A percentile compares a stretch with the other conserved stretches of the same genome.
Evolutionary conservation across 2,113 vertebrate species (phyloP).

Genomic region (Nibea albiflora): DNA sequence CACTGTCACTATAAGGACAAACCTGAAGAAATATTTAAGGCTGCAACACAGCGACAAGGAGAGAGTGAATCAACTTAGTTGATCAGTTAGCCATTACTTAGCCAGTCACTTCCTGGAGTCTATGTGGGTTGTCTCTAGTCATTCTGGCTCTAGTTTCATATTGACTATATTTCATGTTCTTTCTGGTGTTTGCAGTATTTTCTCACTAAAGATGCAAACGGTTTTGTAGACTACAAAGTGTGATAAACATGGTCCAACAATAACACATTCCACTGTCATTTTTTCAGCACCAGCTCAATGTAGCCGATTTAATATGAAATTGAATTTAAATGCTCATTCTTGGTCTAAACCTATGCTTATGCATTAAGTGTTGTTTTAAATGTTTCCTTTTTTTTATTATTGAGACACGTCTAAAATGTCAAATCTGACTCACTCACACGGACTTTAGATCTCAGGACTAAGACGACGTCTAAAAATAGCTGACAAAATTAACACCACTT

Average conservation of each 20-base stretch:
- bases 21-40: not conserved
- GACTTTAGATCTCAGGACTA: not conserved
- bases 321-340: not conserved
- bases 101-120: not conserved
- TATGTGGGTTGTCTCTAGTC: not conserved
- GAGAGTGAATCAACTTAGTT: no score
- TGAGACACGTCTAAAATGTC: not conserved
- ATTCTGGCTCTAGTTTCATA: no score
- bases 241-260: not conserved
- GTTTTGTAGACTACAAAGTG: not conserved
- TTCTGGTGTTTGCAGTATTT: not conserved
- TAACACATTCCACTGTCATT: not conserved
- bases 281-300: not conserved
- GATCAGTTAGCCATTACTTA: no score
- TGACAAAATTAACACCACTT: not conserved
- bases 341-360: no score
- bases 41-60: no score
- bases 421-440: not conserved
- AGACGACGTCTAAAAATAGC: not conserved
- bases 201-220: not conserved
- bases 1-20: not conserved
- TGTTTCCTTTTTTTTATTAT: no score
- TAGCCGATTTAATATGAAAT: no score
- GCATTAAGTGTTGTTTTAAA: no score
- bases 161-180: no score